Base-by-base conservation (phyloP, 2,113 vertebrate genomes). In the Nipponia nippon region DNA sequence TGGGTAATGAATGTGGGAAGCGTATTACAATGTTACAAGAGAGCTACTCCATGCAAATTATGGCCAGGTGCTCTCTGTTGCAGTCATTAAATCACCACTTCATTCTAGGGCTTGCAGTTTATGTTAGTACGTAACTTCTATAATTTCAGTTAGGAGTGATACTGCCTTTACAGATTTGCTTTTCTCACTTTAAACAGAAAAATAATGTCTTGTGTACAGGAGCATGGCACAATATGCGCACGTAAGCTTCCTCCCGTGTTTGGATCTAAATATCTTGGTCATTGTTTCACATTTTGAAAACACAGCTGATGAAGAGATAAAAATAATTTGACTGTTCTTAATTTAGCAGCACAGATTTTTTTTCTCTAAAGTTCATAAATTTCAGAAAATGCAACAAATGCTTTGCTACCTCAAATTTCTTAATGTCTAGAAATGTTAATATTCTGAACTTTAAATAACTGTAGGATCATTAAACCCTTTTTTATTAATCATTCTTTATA, bases 191-290 rank as follows among this genome's bases (percentile, higher is more conserved):
- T 7, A 40, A 69, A 59, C n/a, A 70, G 44, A 78, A 70, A 76
- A 89, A 27, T 22, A 38, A 66, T 36, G n/a, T 38, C 34, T 49
- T 67, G 27, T 62, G 10, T 49, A 22, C 8, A 67, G 23, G 17
- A 92, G 23, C 5, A 3, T 44, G 34, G 18, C 44, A 56, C 67
- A 44, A 10, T 18, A 49, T 18, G 11, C 5, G 0, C 0, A 0
- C 67, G 13, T 72, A 76, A 69, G 42, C 50, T 75, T 75, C 75
- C 47, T 88, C 20, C 26, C 3, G 1, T 42, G 18, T 53, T 42
- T 88, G 58, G 19, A 52, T 53, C 29, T 30, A 70, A 89, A 16
- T 46, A 58, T 58, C 46, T 71, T 86, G 10, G 40, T 72, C 30
- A 21, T 55, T 65, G 56, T 75, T 92, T 56, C 59, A 34, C 30